phyloP scores from a whole-genome alignment of 2,113 vertebrate genomes.

The Cynopterus brachyotis region DNA sequence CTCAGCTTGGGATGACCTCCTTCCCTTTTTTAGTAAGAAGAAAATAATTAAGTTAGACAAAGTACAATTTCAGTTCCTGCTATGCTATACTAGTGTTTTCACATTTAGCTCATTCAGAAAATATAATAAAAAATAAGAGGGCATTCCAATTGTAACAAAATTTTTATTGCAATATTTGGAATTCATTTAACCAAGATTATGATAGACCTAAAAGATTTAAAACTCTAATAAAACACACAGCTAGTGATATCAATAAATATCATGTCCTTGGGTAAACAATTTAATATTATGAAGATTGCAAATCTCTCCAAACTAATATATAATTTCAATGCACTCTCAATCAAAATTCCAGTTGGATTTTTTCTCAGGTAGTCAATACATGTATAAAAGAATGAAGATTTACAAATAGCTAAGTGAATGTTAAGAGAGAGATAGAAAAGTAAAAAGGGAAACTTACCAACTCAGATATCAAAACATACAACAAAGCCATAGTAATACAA shows the following conservation, averaged over 20 bases:
- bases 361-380: not conserved
- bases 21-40: not conserved
- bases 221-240: not conserved
- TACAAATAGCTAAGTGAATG: not conserved
- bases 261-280: not conserved
- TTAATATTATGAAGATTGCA: not conserved
- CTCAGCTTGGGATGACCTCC: too few relatives aligned
- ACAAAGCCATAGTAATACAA: not conserved
- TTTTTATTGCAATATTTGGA: not conserved
- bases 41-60: not conserved
- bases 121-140: not conserved
- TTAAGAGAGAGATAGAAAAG: not conserved
- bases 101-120: conserved; percentile 23
- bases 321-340: not conserved
- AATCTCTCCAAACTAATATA: not conserved
- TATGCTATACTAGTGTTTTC: not conserved
- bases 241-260: conserved; percentile 9
- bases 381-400: not conserved
- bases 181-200: not conserved
- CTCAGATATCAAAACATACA: not conserved
- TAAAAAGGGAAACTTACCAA: not conserved
- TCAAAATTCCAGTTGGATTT: not conserved
- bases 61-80: not conserved
- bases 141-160: not conserved
- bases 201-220: not conserved